Percentiles rank a stretch among this genome's conserved stretches.
Evolutionary conservation across 2,888 invertebrate genomes (phyloP).

Genomic region (Mimachlamys varia): DNA sequence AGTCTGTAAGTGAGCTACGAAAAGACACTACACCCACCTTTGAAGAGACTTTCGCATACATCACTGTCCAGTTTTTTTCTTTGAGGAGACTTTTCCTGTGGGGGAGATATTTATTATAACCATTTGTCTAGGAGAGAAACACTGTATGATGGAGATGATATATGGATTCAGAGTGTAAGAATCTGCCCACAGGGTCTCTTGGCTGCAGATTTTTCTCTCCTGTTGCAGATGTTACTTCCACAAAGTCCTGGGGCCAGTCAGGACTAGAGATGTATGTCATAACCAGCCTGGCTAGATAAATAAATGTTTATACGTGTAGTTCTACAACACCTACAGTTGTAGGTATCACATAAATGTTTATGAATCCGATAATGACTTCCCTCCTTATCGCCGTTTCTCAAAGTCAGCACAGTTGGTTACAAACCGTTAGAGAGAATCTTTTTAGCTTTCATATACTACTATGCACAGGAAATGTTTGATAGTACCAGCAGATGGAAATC

Average conservation of each 20-base stretch:
- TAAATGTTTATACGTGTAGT: neutral
- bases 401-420: slow-evolving; percentile 12
- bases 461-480: neutral
- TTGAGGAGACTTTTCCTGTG: neutral
- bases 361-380: slow-evolving; percentile 1
- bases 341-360: slow-evolving; percentile 24
- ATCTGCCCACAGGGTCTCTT: neutral
- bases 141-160: slow-evolving; percentile 29
- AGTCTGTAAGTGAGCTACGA: neutral
- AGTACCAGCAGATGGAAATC: neutral
- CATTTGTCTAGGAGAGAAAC: neutral
- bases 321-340: slow-evolving; percentile 10
- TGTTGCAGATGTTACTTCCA: neutral
- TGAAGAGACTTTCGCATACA: neutral
- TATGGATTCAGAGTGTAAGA: neutral
- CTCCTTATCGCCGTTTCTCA: neutral
- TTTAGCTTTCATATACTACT: neutral
- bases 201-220: neutral
- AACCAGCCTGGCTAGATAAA: neutral
- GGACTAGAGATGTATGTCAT: neutral
- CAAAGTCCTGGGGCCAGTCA: neutral
- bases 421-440: neutral
- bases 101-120: slow-evolving; percentile 27
- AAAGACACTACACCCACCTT: neutral
- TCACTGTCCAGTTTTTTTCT: neutral